phyloP scores from a whole-genome alignment of 2,888 invertebrate genomes.

The Rosalia funebris region DNA sequence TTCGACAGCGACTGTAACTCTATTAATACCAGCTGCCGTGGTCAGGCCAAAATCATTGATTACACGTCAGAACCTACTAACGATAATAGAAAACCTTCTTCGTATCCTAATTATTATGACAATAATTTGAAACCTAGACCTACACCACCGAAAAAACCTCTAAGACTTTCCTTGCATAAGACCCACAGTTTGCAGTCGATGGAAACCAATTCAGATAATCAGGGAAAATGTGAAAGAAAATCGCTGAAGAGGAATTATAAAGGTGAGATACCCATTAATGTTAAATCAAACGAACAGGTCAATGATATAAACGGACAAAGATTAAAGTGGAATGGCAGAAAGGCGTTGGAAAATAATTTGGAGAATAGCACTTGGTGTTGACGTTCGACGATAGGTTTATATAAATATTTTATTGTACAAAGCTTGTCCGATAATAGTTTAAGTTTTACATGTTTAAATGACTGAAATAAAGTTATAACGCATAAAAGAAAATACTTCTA shows the following conservation, averaged over 20 bases:
- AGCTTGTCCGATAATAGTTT: too few relatives aligned
- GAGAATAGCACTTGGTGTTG: slow-evolving; percentile 59
- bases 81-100: slow-evolving; percentile 64
- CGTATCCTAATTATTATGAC: slow-evolving; percentile 53
- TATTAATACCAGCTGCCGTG: slow-evolving; percentile 33
- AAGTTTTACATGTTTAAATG: too few relatives aligned
- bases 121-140: slow-evolving; percentile 72
- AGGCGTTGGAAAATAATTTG: slow-evolving; percentile 48
- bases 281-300: slow-evolving; percentile 34
- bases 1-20: slow-evolving; percentile 75
- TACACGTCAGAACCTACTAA: slow-evolving; percentile 71
- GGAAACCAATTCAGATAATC: slow-evolving; percentile 58
- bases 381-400: not conserved
- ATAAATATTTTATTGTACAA: not conserved
- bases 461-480: too few relatives aligned
- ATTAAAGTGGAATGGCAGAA: slow-evolving; percentile 45
- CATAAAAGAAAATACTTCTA: too few relatives aligned
- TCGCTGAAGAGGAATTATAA: slow-evolving; percentile 72
- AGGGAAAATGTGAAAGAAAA: slow-evolving; percentile 59
- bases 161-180: slow-evolving; percentile 83
- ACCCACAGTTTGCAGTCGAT: slow-evolving; percentile 85
- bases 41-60: slow-evolving; percentile 61
- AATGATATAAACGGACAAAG: slow-evolving; percentile 35
- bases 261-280: slow-evolving; percentile 62
- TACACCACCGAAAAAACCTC: slow-evolving; percentile 86